These are phyloP conservation scores for Stegostoma tigrinum DNA, from an alignment of 2,113 vertebrate genomes.

Conservation along the genomic window DNA sequence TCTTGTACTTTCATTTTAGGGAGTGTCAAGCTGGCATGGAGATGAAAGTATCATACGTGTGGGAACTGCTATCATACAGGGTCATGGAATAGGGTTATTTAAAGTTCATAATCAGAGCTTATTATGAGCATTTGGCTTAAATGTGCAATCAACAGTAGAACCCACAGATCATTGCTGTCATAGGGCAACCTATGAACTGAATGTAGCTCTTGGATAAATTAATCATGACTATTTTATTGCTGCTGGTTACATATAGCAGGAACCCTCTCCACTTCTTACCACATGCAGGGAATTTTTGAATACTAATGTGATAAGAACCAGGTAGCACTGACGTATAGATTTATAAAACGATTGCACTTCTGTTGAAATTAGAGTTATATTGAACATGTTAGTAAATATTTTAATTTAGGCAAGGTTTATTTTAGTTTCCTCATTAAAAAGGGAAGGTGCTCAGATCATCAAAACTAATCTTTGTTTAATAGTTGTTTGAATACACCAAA, in stretches of 20 bases:
- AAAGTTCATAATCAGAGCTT: slow-evolving; percentile 4
- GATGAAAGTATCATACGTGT: background rate
- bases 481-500: background rate
- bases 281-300: background rate
- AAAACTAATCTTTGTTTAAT: background rate
- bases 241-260: slow-evolving; percentile 16
- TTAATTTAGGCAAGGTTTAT: background rate
- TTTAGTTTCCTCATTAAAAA: background rate
- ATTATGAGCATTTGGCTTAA: slow-evolving; percentile 5
- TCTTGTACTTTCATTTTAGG: slow-evolving; percentile 3
- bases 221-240: slow-evolving; percentile 28
- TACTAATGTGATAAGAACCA: slow-evolving; percentile 17
- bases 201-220: background rate
- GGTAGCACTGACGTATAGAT: background rate
- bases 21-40: background rate
- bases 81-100: background rate
- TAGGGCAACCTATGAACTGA: slow-evolving; percentile 10
- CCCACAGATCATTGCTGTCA: slow-evolving; percentile 19
- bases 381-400: background rate
- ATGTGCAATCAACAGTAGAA: background rate
- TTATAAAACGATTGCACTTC: background rate
- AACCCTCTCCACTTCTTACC: background rate
- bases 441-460: background rate
- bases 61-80: background rate
- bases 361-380: background rate